A percentile compares a stretch with the other conserved stretches of the same genome.
Conservation (phyloP, 2,113 vertebrate species). For the Cololabis saira region DNA sequence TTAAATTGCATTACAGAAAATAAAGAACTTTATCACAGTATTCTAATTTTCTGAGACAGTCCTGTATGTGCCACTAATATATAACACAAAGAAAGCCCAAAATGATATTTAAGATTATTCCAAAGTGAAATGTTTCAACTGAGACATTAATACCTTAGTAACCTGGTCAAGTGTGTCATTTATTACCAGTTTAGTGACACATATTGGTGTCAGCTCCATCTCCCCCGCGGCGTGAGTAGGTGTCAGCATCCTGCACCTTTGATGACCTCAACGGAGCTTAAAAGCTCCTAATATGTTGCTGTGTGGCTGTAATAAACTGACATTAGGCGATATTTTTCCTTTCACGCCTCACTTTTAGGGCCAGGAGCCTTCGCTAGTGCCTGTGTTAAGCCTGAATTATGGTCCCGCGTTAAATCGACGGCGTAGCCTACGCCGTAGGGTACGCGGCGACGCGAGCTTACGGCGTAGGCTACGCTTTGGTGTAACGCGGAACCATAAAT, state of each 20-base stretch:
- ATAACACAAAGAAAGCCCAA: too few species aligned
- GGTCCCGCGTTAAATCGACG: too few species aligned
- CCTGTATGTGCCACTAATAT: too few species aligned
- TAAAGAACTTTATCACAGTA: too few species aligned
- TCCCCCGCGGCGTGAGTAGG: neutral
- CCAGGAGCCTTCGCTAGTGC: constrained; percentile 22
- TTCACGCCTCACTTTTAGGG: constrained; percentile 39
- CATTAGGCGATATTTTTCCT: neutral
- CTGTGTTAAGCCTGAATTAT: constrained; percentile 63
- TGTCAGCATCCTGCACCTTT: constrained; percentile 2
- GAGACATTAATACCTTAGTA: neutral
- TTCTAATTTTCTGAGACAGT: too few species aligned
- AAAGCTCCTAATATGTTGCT: neutral
- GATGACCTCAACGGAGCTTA: neutral
- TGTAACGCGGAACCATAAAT: too few species aligned
- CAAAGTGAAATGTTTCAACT: neutral
- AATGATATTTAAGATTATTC: too few species aligned
- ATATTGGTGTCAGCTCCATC: constrained; percentile 10
- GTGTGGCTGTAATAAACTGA: neutral
- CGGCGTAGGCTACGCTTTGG: too few species aligned
- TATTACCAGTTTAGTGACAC: neutral
- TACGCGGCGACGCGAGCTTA: too few species aligned
- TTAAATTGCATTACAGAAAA: too few species aligned
- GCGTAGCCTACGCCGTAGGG: too few species aligned
- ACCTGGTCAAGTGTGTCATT: too few species aligned